A percentile compares a stretch with the other conserved stretches of the same genome.
Evolutionary conservation across 2,113 vertebrate genomes (phyloP).

Genomic region (Mastomys coucha): DNA sequence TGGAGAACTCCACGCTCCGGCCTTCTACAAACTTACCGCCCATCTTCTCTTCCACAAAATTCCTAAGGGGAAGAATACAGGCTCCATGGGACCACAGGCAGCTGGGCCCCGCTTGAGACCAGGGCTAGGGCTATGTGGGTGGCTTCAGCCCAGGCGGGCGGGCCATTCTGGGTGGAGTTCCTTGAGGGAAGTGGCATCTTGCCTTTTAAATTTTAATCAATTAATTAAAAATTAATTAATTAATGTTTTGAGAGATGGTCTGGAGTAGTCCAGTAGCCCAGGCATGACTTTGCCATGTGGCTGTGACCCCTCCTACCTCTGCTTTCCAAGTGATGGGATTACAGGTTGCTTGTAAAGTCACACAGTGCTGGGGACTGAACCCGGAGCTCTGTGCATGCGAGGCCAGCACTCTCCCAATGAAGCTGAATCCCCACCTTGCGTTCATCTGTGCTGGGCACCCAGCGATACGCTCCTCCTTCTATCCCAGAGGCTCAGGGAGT

Average conservation of each 20-base stretch:
- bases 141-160: background rate
- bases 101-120: accelerated
- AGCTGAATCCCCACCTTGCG: background rate
- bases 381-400: background rate
- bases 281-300: background rate
- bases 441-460: background rate
- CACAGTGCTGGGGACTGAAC: background rate
- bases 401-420: background rate
- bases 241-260: background rate
- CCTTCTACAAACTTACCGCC: conserved; percentile 88
- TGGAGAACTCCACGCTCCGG: conserved; percentile 84
- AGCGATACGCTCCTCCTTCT: background rate
- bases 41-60: conserved; percentile 90
- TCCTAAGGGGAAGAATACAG: conserved; percentile 66
- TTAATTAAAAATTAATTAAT: background rate
- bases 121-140: background rate
- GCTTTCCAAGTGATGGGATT: background rate
- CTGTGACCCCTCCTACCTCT: background rate
- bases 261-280: background rate
- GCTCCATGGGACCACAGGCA: accelerated
- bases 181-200: background rate
- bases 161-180: background rate
- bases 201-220: background rate
- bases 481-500: background rate
- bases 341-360: background rate